Conservation (phyloP, 2,888 invertebrate genomes). For the Cotesia congregata region DNA sequence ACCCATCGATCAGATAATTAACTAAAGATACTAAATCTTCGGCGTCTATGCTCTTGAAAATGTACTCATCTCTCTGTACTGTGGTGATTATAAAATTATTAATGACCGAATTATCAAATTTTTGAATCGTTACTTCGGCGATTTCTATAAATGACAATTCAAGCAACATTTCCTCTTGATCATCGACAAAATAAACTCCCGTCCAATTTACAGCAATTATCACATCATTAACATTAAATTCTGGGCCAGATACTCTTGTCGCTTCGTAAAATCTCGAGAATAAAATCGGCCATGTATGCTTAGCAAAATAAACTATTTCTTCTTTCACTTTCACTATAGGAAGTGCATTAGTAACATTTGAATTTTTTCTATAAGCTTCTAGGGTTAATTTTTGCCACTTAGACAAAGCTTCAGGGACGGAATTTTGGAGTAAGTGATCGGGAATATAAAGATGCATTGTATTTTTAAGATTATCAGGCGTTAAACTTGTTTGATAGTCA, state of each 20-base stretch:
- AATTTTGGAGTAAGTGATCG: conserved; percentile 77
- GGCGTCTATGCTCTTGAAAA: conserved; percentile 90
- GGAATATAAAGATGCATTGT: conserved; percentile 87
- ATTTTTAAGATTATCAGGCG: conserved; percentile 78
- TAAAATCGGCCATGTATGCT: conserved; percentile 93
- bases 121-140: conserved; percentile 78
- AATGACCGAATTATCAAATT: conserved; percentile 72
- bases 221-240: conserved; percentile 79
- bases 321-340: conserved; percentile 83
- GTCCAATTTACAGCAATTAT: conserved; percentile 94
- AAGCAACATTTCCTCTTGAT: conserved; percentile 89
- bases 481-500: conserved; percentile 80
- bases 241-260: conserved; percentile 80
- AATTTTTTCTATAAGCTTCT: conserved; percentile 80
- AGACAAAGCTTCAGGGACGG: conserved; percentile 73
- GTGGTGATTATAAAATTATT: conserved; percentile 85
- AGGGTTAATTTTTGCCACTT: conserved; percentile 83
- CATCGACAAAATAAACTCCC: conserved; percentile 92
- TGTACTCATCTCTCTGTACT: conserved; percentile 89
- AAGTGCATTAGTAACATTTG: conserved; percentile 79
- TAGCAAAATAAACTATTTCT: conserved; percentile 92
- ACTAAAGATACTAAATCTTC: conserved; percentile 87
- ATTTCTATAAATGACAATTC: conserved; percentile 92
- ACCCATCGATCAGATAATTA: conserved; percentile 86
- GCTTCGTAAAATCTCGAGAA: conserved; percentile 96